These are phyloP conservation scores for Hemicrepidius hirtus DNA, from an alignment of 2,888 invertebrate genomes.

Conservation along the genomic window DNA sequence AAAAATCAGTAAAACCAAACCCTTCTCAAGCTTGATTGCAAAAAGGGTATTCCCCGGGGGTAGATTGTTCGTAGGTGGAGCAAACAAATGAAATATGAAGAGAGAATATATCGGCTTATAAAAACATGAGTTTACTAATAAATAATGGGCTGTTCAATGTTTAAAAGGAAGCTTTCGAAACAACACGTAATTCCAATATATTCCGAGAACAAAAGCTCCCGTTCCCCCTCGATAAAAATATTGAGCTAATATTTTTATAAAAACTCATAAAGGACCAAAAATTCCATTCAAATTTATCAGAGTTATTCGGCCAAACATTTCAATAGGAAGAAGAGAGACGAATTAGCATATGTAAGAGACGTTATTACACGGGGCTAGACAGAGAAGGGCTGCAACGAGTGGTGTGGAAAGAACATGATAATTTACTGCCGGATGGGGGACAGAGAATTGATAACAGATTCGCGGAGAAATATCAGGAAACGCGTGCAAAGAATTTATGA, in stretches of 20 bases:
- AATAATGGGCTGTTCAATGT: conserved; percentile 15
- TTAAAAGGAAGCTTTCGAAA: conserved; percentile 19
- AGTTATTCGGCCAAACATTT: conserved; percentile 48
- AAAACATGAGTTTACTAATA: conserved; percentile 2
- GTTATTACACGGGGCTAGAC: conserved; percentile 41
- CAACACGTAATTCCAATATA: conserved; percentile 41
- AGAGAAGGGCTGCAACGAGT: conserved; percentile 46
- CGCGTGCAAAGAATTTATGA: conserved; percentile 55
- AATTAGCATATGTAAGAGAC: conserved; percentile 47
- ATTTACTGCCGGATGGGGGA: conserved; percentile 54
- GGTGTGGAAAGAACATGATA: conserved; percentile 55
- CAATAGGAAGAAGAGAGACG: conserved; percentile 49
- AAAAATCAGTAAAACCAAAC: no score
- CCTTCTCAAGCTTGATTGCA: no score
- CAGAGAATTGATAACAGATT: conserved; percentile 58
- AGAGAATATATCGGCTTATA: neutral
- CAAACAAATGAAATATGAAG: neutral
- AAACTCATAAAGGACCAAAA: conserved; percentile 50
- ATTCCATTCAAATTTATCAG: conserved; percentile 52
- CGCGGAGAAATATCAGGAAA: conserved; percentile 55
- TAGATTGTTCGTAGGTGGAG: neutral
- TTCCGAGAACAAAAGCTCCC: conserved; percentile 37
- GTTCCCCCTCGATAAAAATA: conserved; percentile 36
- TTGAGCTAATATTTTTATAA: conserved; percentile 52
- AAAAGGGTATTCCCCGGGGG: no score